A percentile compares a stretch with the other conserved stretches of the same genome.
These are phyloP conservation scores for Telenomus remus DNA, from an alignment of 1,140 invertebrate genomes.

Conservation along the genomic window DNA sequence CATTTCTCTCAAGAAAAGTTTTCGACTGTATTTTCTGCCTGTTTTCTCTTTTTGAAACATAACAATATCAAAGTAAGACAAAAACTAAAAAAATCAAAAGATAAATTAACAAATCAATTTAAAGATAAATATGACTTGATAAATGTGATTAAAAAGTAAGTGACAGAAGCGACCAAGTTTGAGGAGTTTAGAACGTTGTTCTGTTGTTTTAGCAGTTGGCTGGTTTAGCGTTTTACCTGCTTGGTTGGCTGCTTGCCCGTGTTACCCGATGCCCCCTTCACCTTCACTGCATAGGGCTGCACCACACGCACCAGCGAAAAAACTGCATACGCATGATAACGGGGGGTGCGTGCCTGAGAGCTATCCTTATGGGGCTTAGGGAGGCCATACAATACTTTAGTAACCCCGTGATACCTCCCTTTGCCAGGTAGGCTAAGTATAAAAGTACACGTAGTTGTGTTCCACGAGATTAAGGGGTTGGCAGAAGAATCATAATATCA, in stretches of 20 bases:
- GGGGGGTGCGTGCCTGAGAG: slow-evolving; percentile 71
- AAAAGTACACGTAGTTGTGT: slow-evolving; percentile 60
- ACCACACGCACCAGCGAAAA: slow-evolving; percentile 69
- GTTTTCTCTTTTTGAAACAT: too few species aligned
- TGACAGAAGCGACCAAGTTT: background rate
- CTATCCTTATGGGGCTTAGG: slow-evolving; percentile 74
- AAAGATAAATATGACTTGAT: too few species aligned
- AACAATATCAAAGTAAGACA: too few species aligned
- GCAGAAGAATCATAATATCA: slow-evolving; percentile 44
- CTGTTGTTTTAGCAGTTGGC: slow-evolving; percentile 43
- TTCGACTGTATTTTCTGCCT: too few species aligned
- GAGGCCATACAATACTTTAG: slow-evolving; percentile 69
- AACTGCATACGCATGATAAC: slow-evolving; percentile 71
- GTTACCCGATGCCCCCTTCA: slow-evolving; percentile 69
- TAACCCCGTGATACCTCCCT: slow-evolving; percentile 71
- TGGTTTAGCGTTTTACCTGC: slow-evolving; percentile 51
- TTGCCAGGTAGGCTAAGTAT: slow-evolving; percentile 64
- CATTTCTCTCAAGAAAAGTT: too few species aligned
- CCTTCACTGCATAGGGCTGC: slow-evolving; percentile 66
- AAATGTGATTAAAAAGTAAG: background rate
- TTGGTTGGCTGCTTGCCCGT: slow-evolving; percentile 61
- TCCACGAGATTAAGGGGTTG: slow-evolving; percentile 60
- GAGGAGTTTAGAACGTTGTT: slow-evolving; percentile 18
- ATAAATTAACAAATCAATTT: too few species aligned
- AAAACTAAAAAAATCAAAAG: too few species aligned